Base-by-base conservation (phyloP, 1,140 invertebrate species). In the Pseudomyrmex pallidus region DNA sequence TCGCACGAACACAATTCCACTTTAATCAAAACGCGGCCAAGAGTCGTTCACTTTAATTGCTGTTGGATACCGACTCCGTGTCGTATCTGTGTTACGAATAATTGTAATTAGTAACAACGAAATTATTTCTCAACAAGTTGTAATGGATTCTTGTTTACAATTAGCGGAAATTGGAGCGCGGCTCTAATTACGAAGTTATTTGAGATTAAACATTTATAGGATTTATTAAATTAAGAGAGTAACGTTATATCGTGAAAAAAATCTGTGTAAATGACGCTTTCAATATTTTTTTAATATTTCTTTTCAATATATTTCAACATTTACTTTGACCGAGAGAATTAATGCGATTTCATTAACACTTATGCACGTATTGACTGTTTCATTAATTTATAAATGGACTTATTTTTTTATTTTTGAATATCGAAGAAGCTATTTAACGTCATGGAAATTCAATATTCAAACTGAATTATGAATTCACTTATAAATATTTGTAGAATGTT, bases 141-240 rank as follows among this genome's bases (percentile, higher is more conserved):
- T 20, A 25, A 46, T 17, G 13, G 48, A 52, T 13, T 64, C 46
- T 62, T 63, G 59, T 12, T 52, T 59, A 64, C 12, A 50, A 76
- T 76, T 64, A 76, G 12, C n/a, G 46, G 48, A 62, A 76, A 76
- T 46, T 17, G 46, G 64, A 76, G 2, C 13, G 59, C 20, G 9
- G 2, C 22, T 76, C 3, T 64, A 76, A 76, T 76, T 76, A 64
- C 20, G 59, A 12, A 35, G 48, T 44, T 54, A 52, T 52, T 52
- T 35, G 35, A 35, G 15, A 35, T 54, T 35, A 15, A 70, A 54
- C 52, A 54, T 70, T 56, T 9, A 12, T 50, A 35, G 20, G 22
- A 17, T 64, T 2, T 52, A 12, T n/a, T 10, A 20, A 54, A 35
- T 64, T 17, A 64, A 35, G 35, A 35, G 35, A 35, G 5, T 35